A percentile compares a stretch with the other conserved stretches of the same genome.
Evolutionary conservation across 2,797 vertebrate species (phyloP).

Genomic region (Meda fulgida): DNA sequence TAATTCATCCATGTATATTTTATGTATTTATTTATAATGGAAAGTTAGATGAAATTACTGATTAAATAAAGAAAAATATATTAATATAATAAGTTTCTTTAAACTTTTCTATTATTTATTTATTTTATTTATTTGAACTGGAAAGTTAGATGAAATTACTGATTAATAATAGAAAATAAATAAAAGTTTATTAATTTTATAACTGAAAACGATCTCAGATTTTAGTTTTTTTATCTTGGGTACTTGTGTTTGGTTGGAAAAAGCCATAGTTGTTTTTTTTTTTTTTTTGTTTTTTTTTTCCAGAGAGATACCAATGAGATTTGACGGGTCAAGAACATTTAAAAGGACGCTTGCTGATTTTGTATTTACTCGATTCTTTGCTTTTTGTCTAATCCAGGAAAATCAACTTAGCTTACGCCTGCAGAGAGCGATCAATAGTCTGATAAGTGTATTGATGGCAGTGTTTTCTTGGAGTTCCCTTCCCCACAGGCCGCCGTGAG

Average conservation of each 20-base stretch:
- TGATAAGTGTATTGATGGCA: slow-evolving; percentile 63
- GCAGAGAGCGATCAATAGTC: slow-evolving; percentile 57
- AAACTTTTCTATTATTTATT: background rate
- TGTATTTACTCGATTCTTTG: background rate
- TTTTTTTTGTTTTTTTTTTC: background rate
- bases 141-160: background rate
- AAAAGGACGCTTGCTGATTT: background rate
- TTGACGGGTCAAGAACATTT: background rate
- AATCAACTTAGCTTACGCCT: slow-evolving; percentile 55
- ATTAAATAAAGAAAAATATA: background rate
- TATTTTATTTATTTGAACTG: background rate
- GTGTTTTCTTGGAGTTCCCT: slow-evolving; percentile 60
- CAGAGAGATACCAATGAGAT: background rate
- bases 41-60: background rate
- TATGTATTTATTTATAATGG: background rate
- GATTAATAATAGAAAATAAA: background rate
- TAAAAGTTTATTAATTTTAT: background rate
- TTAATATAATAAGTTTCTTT: background rate
- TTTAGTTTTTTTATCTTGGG: background rate
- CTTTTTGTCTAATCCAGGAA: slow-evolving; percentile 60
- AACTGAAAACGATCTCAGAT: background rate
- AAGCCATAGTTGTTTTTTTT: background rate
- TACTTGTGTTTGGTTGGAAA: background rate
- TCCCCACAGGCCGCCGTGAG: slow-evolving; percentile 20
- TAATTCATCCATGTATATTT: too few species aligned